Evolutionary conservation across 2,797 vertebrate species (phyloP).

Genomic region (Megaceryle alcyon): DNA sequence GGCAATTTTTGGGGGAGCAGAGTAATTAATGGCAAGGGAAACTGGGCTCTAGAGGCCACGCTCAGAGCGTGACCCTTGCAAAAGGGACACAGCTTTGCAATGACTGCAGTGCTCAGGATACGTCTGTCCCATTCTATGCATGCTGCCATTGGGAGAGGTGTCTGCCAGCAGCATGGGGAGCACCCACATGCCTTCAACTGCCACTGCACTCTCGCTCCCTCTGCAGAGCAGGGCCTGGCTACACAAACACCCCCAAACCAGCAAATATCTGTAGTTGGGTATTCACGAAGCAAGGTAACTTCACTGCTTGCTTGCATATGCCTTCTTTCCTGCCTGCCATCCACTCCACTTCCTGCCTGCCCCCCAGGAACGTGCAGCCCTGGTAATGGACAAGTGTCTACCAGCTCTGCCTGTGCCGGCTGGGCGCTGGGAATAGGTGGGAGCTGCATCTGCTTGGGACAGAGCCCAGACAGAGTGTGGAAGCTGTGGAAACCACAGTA

Average conservation of each 20-base stretch:
- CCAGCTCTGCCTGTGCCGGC: not conserved
- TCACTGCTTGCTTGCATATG: not conserved
- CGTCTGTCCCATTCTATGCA: not conserved
- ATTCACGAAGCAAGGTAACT: not conserved
- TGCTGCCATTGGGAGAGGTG: no score
- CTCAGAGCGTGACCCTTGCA: not conserved
- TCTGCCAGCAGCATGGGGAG: not conserved
- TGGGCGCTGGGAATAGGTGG: rapidly evolving
- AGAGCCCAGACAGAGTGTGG: not conserved
- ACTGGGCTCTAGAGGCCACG: rapidly evolving
- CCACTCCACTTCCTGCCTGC: not conserved
- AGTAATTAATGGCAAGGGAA: not conserved
- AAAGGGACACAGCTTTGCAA: not conserved
- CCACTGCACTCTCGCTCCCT: not conserved
- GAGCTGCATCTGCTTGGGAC: not conserved
- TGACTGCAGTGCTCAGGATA: rapidly evolving
- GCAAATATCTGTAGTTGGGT: not conserved
- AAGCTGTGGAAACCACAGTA: not conserved
- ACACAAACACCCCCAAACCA: not conserved
- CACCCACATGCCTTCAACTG: not conserved
- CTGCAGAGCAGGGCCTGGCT: not conserved
- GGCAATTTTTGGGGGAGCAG: not conserved
- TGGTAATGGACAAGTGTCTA: not conserved
- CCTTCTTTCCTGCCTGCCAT: not conserved
- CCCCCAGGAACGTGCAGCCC: not conserved